Conservation (phyloP, 2,113 vertebrate genomes). For the Tympanuchus pallidicinctus region DNA sequence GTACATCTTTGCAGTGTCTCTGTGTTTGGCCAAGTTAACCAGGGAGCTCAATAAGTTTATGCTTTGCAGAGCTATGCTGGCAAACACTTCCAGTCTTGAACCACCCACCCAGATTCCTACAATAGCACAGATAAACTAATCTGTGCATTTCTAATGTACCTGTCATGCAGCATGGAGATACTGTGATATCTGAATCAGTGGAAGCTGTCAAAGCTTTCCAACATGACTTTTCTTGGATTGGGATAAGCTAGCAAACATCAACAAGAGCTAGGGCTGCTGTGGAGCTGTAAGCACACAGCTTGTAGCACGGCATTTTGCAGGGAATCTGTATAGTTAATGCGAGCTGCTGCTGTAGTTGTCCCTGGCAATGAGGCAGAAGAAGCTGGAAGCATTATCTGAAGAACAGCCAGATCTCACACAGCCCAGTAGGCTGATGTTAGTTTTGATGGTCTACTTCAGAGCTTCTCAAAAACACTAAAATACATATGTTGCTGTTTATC, state of each 20-base stretch:
- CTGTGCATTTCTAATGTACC: not conserved
- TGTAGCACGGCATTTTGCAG: not conserved
- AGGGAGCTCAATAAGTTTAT: not conserved
- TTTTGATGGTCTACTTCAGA: not conserved
- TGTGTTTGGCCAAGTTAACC: not conserved
- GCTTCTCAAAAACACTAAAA: slow-evolving; percentile 24
- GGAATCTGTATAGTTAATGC: not conserved
- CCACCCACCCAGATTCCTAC: not conserved
- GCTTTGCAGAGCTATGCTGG: not conserved
- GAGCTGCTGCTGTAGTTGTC: not conserved
- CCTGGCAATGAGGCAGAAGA: not conserved
- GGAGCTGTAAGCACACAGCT: not conserved
- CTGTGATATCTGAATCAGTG: not conserved
- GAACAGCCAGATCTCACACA: not conserved
- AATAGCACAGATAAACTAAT: not conserved
- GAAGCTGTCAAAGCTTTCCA: not conserved
- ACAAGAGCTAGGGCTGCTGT: not conserved
- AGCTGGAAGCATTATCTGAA: not conserved
- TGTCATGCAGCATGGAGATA: not conserved
- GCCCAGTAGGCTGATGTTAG: not conserved
- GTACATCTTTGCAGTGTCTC: not conserved
- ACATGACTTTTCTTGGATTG: not conserved
- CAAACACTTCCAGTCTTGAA: slow-evolving; percentile 12
- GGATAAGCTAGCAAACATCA: not conserved
- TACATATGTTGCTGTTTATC: not conserved